Percentiles rank a stretch among this genome's conserved stretches.
These are phyloP conservation scores for Drosophila kikkawai DNA, from an alignment of 1,140 invertebrate genomes.

Conservation along the genomic window DNA sequence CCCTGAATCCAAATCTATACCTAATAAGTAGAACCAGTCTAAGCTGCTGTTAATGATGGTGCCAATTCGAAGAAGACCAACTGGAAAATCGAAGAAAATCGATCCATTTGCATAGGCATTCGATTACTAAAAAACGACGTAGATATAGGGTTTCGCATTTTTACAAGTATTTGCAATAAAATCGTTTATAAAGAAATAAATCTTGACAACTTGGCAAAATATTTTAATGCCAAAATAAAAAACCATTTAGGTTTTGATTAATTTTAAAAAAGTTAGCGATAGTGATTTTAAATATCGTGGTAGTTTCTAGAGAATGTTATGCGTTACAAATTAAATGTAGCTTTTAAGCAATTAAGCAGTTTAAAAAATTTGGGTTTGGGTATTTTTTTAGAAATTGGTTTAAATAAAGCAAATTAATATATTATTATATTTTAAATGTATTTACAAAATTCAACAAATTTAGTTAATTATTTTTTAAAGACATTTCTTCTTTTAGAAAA, in stretches of 20 bases:
- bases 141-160: conserved; percentile 1
- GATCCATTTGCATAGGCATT: neutral
- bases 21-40: neutral
- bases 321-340: too few relatives aligned
- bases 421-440: too few relatives aligned
- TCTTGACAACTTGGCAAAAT: neutral
- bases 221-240: neutral
- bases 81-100: conserved; percentile 10
- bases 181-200: neutral
- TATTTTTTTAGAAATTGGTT: too few relatives aligned
- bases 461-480: too few relatives aligned
- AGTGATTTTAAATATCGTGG: too few relatives aligned
- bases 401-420: too few relatives aligned
- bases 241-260: too few relatives aligned
- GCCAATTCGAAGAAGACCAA: conserved; percentile 6
- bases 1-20: neutral
- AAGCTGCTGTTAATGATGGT: neutral
- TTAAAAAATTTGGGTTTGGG: too few relatives aligned
- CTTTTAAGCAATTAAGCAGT: too few relatives aligned
- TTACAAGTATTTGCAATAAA: neutral
- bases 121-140: neutral
- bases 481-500: too few relatives aligned
- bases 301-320: neutral
- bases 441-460: too few relatives aligned
- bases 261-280: too few relatives aligned